These are phyloP conservation scores for Lagenorhynchus albirostris DNA, from an alignment of 2,113 vertebrate genomes.

Conservation along the genomic window DNA sequence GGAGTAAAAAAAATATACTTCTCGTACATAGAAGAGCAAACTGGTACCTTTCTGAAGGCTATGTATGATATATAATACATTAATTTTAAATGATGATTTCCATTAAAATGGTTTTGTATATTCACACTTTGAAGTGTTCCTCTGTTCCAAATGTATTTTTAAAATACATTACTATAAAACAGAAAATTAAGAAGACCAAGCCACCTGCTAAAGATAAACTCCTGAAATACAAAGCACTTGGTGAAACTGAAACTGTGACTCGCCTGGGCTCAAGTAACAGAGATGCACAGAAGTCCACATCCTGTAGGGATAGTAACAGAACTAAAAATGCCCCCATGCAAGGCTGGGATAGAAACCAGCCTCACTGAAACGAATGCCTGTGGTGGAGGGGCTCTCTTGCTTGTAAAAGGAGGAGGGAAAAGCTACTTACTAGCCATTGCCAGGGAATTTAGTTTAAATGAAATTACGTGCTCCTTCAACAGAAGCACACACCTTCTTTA, in stretches of 20 bases:
- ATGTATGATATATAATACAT: not conserved
- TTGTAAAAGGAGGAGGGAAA: not conserved
- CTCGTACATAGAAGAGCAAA: not conserved
- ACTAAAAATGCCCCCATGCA: not conserved
- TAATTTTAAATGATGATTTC: not conserved
- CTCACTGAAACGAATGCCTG: not conserved
- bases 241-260: not conserved
- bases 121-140: not conserved
- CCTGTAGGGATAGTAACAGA: not conserved
- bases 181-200: not conserved
- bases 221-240: not conserved
- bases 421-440: not conserved
- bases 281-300: not conserved
- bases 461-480: not conserved
- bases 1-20: not conserved
- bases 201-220: not conserved
- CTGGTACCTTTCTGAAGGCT: not conserved
- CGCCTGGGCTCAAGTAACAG: not conserved
- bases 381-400: not conserved
- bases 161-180: not conserved
- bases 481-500: not conserved
- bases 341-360: not conserved
- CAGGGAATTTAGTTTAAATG: not conserved
- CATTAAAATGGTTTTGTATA: not conserved
- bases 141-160: not conserved